phyloP scores from a whole-genome alignment of 2,113 vertebrate genomes.

The Pteropus alecto region DNA sequence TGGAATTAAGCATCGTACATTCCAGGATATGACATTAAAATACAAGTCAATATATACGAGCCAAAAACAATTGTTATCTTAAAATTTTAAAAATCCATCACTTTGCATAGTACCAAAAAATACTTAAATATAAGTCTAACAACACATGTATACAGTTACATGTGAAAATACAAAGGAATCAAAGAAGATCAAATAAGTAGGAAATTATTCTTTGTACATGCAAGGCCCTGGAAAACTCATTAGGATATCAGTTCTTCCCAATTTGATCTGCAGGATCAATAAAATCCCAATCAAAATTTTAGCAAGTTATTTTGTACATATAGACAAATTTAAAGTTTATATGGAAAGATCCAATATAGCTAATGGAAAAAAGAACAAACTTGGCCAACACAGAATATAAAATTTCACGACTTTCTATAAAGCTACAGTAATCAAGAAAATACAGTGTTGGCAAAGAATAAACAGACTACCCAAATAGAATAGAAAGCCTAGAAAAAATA shows the following conservation, averaged over 20 bases:
- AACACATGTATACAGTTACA: background rate
- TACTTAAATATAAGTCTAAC: background rate
- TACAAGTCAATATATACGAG: background rate
- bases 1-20: background rate
- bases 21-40: background rate
- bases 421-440: background rate
- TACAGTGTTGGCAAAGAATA: background rate
- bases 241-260: background rate
- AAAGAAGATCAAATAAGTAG: background rate
- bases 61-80: background rate
- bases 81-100: background rate
- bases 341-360: background rate
- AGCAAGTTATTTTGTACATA: background rate
- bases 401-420: background rate
- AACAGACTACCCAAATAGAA: background rate
- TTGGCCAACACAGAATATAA: fast-evolving
- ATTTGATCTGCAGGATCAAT: background rate
- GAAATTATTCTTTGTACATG: background rate
- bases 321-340: background rate
- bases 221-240: background rate
- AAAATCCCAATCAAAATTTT: background rate
- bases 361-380: background rate
- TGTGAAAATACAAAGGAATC: background rate
- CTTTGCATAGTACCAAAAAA: background rate
- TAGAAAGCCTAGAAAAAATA: background rate